Conservation (phyloP, 2,888 invertebrate species). For the Nephrotoma flavescens region DNA sequence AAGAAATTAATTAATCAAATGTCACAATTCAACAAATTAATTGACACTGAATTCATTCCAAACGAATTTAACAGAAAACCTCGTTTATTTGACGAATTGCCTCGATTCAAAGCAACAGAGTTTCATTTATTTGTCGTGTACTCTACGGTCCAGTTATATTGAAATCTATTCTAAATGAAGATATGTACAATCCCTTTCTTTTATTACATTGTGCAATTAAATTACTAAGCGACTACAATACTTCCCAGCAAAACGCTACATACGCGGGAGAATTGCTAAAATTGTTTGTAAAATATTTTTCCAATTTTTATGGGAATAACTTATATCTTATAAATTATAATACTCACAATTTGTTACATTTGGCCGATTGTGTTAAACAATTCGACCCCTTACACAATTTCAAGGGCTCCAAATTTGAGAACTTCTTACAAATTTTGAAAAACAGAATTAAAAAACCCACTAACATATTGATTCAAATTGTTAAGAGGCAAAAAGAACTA, state of each 20-base stretch:
- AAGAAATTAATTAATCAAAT: neutral
- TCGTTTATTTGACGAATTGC: conserved; percentile 6
- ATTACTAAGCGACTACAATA: neutral
- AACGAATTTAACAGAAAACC: neutral
- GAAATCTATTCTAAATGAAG: conserved; percentile 6
- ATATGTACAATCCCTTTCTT: conserved; percentile 7
- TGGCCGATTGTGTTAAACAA: no score
- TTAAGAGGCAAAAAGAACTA: neutral
- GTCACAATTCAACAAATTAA: no score
- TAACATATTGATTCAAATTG: conserved; percentile 5
- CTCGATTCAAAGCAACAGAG: conserved; percentile 10
- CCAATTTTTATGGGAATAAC: conserved; percentile 6
- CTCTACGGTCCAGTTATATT: neutral
- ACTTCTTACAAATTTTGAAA: neutral
- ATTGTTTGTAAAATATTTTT: neutral
- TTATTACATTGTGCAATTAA: conserved; percentile 8
- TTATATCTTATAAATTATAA: neutral
- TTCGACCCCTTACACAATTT: neutral
- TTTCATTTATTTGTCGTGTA: conserved; percentile 8
- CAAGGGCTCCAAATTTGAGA: neutral
- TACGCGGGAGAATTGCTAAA: neutral
- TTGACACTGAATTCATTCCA: neutral
- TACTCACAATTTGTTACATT: no score
- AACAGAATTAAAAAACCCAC: conserved; percentile 5
- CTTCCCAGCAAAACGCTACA: neutral